Percentiles rank a stretch among this genome's conserved stretches.
Conservation (phyloP, 2,888 invertebrate species). For the Ectemnius cavifrons region DNA sequence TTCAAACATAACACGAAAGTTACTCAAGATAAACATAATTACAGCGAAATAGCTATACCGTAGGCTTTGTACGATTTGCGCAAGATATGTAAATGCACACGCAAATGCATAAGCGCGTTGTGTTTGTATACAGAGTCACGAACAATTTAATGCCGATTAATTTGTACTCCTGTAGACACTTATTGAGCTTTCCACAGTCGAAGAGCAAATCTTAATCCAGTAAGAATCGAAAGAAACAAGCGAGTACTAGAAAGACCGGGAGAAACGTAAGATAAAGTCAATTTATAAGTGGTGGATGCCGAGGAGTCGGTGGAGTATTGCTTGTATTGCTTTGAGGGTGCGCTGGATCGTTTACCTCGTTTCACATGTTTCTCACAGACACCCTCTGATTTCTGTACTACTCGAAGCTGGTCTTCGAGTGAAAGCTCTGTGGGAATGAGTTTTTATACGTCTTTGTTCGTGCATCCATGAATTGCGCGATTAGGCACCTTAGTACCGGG, state of each 20-base stretch:
- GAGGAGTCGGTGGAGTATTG: conserved; percentile 18
- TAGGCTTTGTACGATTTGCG: conserved; percentile 58
- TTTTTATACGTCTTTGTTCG: conserved; percentile 43
- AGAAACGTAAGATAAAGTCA: conserved; percentile 17
- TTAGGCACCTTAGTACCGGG: too few relatives aligned
- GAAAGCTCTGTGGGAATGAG: conserved; percentile 26
- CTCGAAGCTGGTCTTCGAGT: conserved; percentile 55
- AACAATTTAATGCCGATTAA: neutral
- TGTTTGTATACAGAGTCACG: too few relatives aligned
- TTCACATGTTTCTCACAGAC: conserved; percentile 23
- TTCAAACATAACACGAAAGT: too few relatives aligned
- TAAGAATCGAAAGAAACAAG: too few relatives aligned
- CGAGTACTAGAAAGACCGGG: neutral
- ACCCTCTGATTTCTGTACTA: conserved; percentile 27
- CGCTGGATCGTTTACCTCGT: conserved; percentile 52
- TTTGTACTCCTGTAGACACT: too few relatives aligned
- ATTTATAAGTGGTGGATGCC: conserved; percentile 19
- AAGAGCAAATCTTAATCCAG: too few relatives aligned
- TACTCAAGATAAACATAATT: conserved; percentile 19
- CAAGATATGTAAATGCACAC: conserved; percentile 31
- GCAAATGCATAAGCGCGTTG: conserved; percentile 7
- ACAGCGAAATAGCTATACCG: conserved; percentile 29
- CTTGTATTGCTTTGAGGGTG: conserved; percentile 35
- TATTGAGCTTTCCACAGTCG: too few relatives aligned
- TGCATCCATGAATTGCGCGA: neutral